Evolutionary conservation across 1,140 invertebrate genomes (phyloP).

Genomic region (Vollenhovia emeryi): DNA sequence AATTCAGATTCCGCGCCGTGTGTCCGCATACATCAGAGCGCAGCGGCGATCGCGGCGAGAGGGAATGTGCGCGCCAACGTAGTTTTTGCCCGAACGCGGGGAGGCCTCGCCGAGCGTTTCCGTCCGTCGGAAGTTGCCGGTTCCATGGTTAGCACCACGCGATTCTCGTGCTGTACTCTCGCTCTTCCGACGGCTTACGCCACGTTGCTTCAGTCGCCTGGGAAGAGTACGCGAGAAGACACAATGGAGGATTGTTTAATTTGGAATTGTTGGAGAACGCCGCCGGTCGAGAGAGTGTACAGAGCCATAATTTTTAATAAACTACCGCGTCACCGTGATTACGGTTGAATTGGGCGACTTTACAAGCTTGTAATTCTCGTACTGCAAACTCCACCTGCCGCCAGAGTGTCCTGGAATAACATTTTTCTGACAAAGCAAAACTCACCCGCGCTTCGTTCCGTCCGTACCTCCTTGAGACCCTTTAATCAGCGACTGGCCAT

Average conservation of each 20-base stretch:
- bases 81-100: background rate
- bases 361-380: background rate
- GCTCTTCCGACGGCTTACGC: background rate
- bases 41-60: background rate
- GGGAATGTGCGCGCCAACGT: background rate
- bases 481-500: no score
- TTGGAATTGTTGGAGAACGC: conserved; percentile 2
- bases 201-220: background rate
- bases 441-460: background rate
- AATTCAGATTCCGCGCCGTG: conserved; percentile 7
- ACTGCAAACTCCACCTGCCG: no score
- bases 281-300: no score
- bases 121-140: conserved; percentile 20
- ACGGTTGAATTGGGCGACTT: background rate
- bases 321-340: background rate
- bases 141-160: conserved; percentile 6
- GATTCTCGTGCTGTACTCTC: background rate
- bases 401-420: background rate
- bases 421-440: background rate
- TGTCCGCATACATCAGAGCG: conserved; percentile 11
- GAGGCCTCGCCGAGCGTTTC: conserved; percentile 12
- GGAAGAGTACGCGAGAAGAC: background rate
- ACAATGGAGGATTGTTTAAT: background rate
- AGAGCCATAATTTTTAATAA: background rate
- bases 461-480: no score